phyloP scores from a whole-genome alignment of 2,113 vertebrate genomes.

The Parus major region DNA sequence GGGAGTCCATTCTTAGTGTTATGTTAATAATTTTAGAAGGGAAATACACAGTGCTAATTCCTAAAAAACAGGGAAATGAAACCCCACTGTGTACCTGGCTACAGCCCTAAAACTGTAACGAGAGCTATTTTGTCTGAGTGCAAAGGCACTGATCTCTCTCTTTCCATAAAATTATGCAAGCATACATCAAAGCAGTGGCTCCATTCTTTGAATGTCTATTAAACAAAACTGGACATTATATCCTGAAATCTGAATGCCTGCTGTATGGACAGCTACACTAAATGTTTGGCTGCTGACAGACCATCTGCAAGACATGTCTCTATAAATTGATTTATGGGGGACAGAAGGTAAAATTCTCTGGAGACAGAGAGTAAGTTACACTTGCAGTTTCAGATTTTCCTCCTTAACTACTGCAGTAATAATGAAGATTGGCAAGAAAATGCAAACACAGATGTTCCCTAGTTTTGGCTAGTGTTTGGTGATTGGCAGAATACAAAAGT shows the following conservation, averaged over 20 bases:
- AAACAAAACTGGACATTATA: not conserved
- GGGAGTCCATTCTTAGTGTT: not conserved
- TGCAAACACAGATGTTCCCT: not conserved
- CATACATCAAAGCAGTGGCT: not conserved
- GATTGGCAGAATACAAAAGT: not conserved
- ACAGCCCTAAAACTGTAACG: not conserved
- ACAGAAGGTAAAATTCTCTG: not conserved
- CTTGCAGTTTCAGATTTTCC: not conserved
- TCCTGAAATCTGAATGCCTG: not conserved
- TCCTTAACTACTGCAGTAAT: not conserved
- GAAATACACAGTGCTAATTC: not conserved
- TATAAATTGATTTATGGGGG: not conserved
- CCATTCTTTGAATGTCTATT: not conserved
- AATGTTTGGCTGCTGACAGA: not conserved
- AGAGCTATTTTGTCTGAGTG: not conserved
- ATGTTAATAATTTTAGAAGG: not conserved
- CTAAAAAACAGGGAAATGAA: not conserved
- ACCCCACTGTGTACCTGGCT: not conserved
- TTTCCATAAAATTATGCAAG: not conserved
- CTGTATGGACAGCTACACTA: not conserved
- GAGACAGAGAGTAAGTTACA: not conserved
- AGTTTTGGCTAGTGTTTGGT: not conserved
- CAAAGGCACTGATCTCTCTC: not conserved
- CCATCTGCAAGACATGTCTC: not conserved
- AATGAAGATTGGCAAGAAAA: not conserved